Base-by-base conservation (phyloP, 1,140 invertebrate species). In the Zaprionus taronus region DNA sequence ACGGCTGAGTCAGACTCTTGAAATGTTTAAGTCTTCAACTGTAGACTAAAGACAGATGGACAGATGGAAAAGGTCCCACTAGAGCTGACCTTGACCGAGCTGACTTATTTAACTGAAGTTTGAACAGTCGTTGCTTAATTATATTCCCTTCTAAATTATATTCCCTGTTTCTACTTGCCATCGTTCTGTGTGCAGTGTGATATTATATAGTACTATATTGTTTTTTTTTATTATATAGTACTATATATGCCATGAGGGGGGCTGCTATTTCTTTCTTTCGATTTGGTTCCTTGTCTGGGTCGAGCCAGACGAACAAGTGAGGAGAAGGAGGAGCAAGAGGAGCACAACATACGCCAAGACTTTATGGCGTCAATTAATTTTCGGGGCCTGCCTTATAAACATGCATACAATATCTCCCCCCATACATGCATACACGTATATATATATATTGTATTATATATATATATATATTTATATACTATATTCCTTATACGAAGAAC, bases 301-400 rank as follows among this genome's bases (percentile, higher is more conserved):
- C 34, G 64, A 49, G 44, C 77, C 83, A 86, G 83, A 86, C 83
- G 69, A 85, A 66, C 36, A 69, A 41, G 61, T 79, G 68, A 34
- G 51, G 66, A n/a, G 24, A 9, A 28, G 4, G 20, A 64, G 57
- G 7, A 47, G 44, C 20, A 36, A 47, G 2, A 57, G 38, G 24
- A 51, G 28, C 36, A 6, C 3, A 61, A 61, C 31, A 67, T 61
- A 41, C 22, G 58, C 60, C 51, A 80, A 78, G 70, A 66, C 75
- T 80, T 80, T 77, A 75, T 76, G 79, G 70, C 82, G 66, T 82
- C 77, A 89, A 90, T 90, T 90, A 74, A 90, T 84, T 80, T 89
- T 83, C 65, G 73, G 74, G 68, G 63, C 71, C 62, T 81, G 64
- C 66, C 34, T 56, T 53, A 57, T 51, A 67, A 26, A 47, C 36